Base-by-base conservation (phyloP, 2,113 vertebrate species). In the Poeciliopsis prolifica region DNA sequence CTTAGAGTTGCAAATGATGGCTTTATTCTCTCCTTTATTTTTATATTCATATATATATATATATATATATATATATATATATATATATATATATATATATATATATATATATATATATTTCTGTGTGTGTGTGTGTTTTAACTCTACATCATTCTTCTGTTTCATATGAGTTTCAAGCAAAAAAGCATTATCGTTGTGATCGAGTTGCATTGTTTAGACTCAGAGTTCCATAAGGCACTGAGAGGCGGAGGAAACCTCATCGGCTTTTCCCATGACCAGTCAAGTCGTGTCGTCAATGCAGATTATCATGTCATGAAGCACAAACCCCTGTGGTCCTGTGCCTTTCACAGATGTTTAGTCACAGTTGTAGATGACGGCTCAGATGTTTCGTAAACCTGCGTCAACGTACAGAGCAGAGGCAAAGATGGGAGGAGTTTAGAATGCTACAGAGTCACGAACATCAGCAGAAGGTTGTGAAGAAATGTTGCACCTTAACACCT, bases 151-250 rank as follows among this genome's bases (percentile, higher is more conserved):
- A 90, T 88, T 92, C 93, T 88, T 93, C 93, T 90, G 82, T 92
- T 95, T 94, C 91, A 88, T 86, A 88, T 90, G 93, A 93, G 94
- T 91, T 95, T 96, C 93, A 96, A 96, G 96, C 95, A 95, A 91
- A 89, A 97, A 97, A 97, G 95, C 95, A 94, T 94, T 95, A 96
- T 96, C 95, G 95, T 95, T 79, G 93, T 96, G 95, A 89, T 96
- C 96, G 96, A 95, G 96, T 98, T 98, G 96, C 97, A 97, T 97
- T 98, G 95, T 95, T 95, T 93, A 94, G 93, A 97, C 94, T 97
- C 95, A 94, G 96, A 97, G 95, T 98, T 98, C 96, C 95, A 94
- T 99, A 99, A 99, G 98, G 98, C 98, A 99, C 98, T 97, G 96
- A 96, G 97, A 97, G 97, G 96, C 95, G 94, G 89, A 70, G 94